phyloP scores from a whole-genome alignment of 2,113 vertebrate genomes.

The Ifrita kowaldi region DNA sequence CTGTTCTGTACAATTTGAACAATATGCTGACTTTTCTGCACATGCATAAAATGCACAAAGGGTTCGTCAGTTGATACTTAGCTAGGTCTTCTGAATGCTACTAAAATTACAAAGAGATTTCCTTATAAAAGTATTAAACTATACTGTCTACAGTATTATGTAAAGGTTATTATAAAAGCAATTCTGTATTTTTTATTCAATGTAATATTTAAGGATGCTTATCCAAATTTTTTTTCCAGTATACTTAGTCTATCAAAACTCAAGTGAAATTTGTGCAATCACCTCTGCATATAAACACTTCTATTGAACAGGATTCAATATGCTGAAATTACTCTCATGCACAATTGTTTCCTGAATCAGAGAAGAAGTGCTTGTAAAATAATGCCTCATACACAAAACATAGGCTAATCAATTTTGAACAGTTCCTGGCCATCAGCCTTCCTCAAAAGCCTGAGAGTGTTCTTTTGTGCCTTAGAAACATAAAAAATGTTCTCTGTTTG shows the following conservation, averaged over 20 bases:
- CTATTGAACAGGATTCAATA: background rate
- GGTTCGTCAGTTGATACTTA: background rate
- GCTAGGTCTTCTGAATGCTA: background rate
- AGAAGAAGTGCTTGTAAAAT: background rate
- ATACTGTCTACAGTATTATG: background rate
- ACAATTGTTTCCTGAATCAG: background rate
- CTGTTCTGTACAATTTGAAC: background rate
- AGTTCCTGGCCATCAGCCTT: background rate
- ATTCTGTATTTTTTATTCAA: background rate
- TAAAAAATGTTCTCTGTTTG: background rate
- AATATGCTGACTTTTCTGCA: background rate
- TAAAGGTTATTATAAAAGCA: background rate
- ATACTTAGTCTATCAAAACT: background rate
- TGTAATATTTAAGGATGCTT: background rate
- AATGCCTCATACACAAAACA: background rate
- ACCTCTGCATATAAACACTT: background rate
- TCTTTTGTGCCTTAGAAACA: background rate
- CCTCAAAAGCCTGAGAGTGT: background rate
- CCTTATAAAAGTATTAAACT: background rate
- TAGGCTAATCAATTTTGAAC: background rate
- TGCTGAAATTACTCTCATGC: background rate
- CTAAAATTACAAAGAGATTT: background rate
- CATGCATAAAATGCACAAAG: background rate
- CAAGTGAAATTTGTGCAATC: background rate
- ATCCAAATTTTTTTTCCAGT: background rate